Evolutionary conservation across 2,888 invertebrate species (phyloP).

Genomic region (Synanthedon myopaeformis): DNA sequence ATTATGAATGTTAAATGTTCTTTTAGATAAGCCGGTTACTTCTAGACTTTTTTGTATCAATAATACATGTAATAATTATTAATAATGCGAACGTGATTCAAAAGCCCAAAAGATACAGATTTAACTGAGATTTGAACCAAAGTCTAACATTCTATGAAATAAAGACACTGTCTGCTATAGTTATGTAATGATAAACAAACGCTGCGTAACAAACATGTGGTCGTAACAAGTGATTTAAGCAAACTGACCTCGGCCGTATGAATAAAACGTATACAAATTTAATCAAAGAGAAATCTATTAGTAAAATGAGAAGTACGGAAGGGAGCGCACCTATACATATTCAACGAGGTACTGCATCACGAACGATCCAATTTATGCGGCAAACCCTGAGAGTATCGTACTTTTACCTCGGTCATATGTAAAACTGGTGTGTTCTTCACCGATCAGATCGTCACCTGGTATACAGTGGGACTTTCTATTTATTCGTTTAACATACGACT

Average conservation of each 20-base stretch:
- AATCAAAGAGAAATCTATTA: constrained; percentile 71
- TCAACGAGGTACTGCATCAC: constrained; percentile 70
- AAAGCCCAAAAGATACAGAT: no score
- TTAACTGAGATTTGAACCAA: no score
- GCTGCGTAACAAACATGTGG: constrained; percentile 23
- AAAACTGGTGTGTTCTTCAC: constrained; percentile 61
- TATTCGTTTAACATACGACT: constrained; percentile 18
- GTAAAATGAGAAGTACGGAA: constrained; percentile 71
- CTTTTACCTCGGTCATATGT: constrained; percentile 63
- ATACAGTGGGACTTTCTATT: constrained; percentile 24
- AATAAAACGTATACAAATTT: constrained; percentile 70
- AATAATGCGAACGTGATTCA: no score
- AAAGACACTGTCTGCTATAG: constrained; percentile 2
- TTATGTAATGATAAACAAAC: constrained; percentile 13
- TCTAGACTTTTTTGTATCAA: no score
- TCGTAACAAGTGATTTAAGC: constrained; percentile 47
- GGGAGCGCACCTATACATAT: constrained; percentile 70
- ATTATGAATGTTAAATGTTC: no score
- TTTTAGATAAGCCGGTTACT: no score
- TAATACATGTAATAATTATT: no score
- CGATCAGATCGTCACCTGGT: constrained; percentile 57
- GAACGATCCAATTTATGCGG: constrained; percentile 67
- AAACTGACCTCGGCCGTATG: constrained; percentile 56
- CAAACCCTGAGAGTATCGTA: constrained; percentile 61
- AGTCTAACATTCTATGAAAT: no score